Conservation (phyloP, 2,797 vertebrate genomes). For the Psittacula echo region DNA sequence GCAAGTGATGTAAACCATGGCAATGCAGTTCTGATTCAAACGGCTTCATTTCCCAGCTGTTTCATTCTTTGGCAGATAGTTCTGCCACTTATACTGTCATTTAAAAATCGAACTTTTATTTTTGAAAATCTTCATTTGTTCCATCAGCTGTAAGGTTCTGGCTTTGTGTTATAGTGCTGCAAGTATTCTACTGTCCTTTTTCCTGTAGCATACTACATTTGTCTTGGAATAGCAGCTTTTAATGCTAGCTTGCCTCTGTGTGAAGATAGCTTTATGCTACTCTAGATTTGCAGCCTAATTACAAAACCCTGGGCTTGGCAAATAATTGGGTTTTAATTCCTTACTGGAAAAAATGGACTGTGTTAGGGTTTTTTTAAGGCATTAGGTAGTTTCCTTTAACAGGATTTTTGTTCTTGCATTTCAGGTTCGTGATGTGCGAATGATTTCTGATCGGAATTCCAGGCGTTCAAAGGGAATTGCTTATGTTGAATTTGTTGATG, state of each 20-base stretch:
- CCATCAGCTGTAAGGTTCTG: neutral
- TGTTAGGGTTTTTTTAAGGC: neutral
- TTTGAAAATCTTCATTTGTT: neutral
- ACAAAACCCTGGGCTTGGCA: neutral
- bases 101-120: neutral
- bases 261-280: neutral
- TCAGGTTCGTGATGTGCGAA: slow-evolving; percentile 96
- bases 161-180: neutral
- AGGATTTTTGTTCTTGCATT: neutral
- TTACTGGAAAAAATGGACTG: neutral
- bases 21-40: neutral
- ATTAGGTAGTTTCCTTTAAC: neutral
- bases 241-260: neutral
- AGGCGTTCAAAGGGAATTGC: slow-evolving; percentile 97
- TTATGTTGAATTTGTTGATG: slow-evolving; percentile 97
- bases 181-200: accelerated
- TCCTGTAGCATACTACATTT: neutral
- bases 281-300: neutral
- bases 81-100: neutral
- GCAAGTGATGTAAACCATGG: neutral
- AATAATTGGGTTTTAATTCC: neutral
- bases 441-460: slow-evolving; percentile 99
- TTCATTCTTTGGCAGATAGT: neutral
- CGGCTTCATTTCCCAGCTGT: neutral
- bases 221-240: neutral